Base-by-base conservation (phyloP, 2,888 invertebrate species). In the Drosophila tripunctata region DNA sequence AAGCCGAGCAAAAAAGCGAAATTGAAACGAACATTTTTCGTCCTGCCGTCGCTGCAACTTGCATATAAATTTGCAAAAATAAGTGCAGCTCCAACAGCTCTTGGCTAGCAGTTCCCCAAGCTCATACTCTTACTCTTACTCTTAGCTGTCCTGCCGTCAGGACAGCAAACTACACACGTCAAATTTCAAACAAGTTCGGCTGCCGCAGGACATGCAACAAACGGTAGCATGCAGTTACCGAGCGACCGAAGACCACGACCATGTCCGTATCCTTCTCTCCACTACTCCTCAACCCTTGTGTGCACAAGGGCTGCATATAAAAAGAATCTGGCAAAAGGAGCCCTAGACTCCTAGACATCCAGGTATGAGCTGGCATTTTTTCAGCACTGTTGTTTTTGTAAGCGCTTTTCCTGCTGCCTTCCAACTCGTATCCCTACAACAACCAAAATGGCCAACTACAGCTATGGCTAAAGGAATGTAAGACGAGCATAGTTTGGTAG, bases 21-120 rank as follows among this genome's bases (percentile, higher is more conserved):
- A 79, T 83, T 72, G 83, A 76, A 86, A 83, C 83, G 81, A 86
- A 77, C 87, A 79, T 84, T 81, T 84, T 78, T 80, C 69, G 66
- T 60, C 68, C 60, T 68, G 60, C 58, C 47, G 40, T n/a, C n/a
- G n/a, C 45, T 61, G 78, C 75, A 63, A 78, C 56, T 62, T 78
- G 80, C 77, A 86, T 83, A 80, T 80, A 80, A 80, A 80, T 80
- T 80, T 80, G 74, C 70, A 60, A 77, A 73, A 80, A 69, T 79
- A 85, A 79, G 83, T 79, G 86, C 79, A 84, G 61, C 44, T 56
- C 24, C 31, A 40, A 15, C 43, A 44, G 67, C 44, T 17, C 21
- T 8, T 10, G 8, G 30, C 48, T 47, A 21, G 15, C 4, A 19
- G 27, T 21, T 21, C 5, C 21, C 5, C 14, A 31, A 38, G 8